Evolutionary conservation across 2,113 vertebrate species (phyloP), one percentile per base, ranked within the genome.

Genomic region (Gadus macrocephalus): DNA sequence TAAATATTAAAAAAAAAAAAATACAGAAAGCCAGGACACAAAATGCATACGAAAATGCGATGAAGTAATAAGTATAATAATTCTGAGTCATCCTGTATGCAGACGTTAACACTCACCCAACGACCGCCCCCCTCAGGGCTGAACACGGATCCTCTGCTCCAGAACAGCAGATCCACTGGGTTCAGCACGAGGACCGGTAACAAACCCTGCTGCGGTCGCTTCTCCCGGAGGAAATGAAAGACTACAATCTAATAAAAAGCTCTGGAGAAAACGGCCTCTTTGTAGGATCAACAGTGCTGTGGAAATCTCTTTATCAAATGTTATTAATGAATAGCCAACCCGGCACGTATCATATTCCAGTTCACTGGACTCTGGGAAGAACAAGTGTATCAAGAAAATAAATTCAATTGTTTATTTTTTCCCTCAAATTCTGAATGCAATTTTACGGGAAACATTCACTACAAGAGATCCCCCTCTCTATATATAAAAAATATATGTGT

Each of bases 201-300:
- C 59, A 35, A 69, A 74, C 69, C 35, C 25, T 17, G 58, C 15
- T 66, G 62, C 59, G n/a, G 55, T 28, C 66, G 64, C 70, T 73
- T 77, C 72, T 56, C 64, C 31, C 69, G 62, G 72, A 83, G 81
- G 85, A 89, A 85, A 87, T 85, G 77, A 85, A 87, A 85, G 70
- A 61, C 71, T 73, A 71, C 68, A 78, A 84, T 86, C 81, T 78
- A 71, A 81, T 83, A 82, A 74, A 70, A 66, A 70, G 82, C 67
- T 78, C 56, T 65, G 83, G 70, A 81, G 42, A 69, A 68, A 81
- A 75, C 68, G 70, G 56, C 22, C 62, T 70, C 20, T 14, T 53
- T 8, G 20, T 55, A 63, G 25, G 20, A 53, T 53, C 27, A 27
- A 19, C n/a, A 38, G 15, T 16, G 20, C 64, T 64, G 4, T 19